Conservation (phyloP, 2,888 invertebrate species). For the Xanthia icteritia region DNA sequence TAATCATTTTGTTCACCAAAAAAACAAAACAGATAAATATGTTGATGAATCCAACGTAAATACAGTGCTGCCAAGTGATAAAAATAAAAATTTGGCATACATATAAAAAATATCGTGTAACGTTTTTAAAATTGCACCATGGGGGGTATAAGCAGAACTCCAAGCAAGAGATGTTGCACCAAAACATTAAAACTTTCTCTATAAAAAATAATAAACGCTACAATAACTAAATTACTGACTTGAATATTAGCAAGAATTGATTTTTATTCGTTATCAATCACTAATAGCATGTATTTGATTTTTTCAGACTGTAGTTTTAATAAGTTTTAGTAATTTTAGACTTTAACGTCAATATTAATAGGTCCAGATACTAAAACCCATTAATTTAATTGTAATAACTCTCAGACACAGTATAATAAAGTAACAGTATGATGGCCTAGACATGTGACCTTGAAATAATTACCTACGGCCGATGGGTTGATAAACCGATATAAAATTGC, state of each 20-base stretch:
- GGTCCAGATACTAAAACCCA: too few species aligned
- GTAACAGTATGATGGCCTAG: too few species aligned
- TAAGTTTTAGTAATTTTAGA: too few species aligned
- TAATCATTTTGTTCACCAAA: too few species aligned
- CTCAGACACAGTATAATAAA: too few species aligned
- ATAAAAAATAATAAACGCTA: constrained; percentile 49
- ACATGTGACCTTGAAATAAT: too few species aligned
- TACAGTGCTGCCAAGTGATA: background rate
- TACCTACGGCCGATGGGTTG: too few species aligned
- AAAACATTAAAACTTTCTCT: constrained; percentile 41
- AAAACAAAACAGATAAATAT: too few species aligned
- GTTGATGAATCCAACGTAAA: background rate
- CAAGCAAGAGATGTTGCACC: background rate
- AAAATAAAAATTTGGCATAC: background rate
- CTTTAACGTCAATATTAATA: too few species aligned
- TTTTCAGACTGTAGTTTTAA: background rate
- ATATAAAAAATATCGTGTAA: too few species aligned
- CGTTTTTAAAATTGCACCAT: background rate
- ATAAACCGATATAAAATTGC: too few species aligned
- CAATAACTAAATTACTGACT: constrained; percentile 71
- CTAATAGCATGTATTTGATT: constrained; percentile 41
- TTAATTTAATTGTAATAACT: too few species aligned
- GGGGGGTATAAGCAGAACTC: background rate
- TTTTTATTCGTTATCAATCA: constrained; percentile 53
- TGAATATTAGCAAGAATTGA: constrained; percentile 71